phyloP scores from a whole-genome alignment of 2,113 vertebrate genomes.

The Empidonax traillii region DNA sequence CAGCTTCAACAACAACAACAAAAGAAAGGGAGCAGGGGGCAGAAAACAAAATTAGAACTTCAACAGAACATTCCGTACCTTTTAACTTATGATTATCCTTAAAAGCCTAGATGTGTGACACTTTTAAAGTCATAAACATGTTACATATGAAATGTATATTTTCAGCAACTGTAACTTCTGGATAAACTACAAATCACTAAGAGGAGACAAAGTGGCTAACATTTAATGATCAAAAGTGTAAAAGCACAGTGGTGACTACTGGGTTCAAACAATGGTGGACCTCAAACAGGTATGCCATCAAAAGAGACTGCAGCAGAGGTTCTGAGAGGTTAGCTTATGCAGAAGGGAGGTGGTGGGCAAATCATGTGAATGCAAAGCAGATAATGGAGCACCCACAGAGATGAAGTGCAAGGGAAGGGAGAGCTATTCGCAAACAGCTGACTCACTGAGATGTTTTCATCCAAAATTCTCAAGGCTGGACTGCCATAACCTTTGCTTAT shows the following conservation, averaged over 20 bases:
- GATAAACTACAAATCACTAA: not conserved
- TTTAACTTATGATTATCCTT: not conserved
- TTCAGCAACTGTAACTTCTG: not conserved
- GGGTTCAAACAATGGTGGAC: not conserved
- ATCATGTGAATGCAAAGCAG: not conserved
- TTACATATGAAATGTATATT: not conserved
- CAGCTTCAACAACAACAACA: not conserved
- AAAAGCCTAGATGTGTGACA: not conserved
- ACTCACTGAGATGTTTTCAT: slow-evolving; percentile 7
- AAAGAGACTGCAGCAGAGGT: not conserved
- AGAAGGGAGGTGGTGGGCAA: not conserved
- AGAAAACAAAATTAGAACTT: not conserved
- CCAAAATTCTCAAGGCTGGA: not conserved
- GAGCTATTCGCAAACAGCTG: slow-evolving; percentile 20
- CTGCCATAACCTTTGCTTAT: not conserved
- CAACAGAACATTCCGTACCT: not conserved
- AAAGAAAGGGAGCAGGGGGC: not conserved
- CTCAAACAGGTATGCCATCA: not conserved
- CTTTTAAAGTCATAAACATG: not conserved
- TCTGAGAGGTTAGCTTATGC: not conserved
- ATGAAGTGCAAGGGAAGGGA: not conserved
- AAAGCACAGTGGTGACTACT: not conserved
- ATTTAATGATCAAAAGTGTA: not conserved
- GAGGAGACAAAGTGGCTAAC: not conserved
- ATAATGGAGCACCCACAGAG: not conserved